Percentiles rank a stretch among this genome's conserved stretches.
Evolutionary conservation across 2,888 invertebrate species (phyloP).

Genomic region (Patella depressa): DNA sequence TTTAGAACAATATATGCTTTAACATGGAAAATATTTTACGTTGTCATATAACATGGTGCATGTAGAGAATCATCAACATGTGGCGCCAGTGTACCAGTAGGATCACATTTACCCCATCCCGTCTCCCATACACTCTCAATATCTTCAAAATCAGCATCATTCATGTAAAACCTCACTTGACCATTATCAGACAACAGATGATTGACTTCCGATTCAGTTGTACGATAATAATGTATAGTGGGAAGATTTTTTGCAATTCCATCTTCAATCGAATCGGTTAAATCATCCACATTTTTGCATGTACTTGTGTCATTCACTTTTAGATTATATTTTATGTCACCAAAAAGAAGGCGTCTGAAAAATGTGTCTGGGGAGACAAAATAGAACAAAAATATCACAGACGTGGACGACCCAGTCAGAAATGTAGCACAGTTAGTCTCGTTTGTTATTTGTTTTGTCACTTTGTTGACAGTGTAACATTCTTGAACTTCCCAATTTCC

Average conservation of each 20-base stretch:
- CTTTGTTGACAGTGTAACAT: conserved; percentile 45
- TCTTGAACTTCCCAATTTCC: conserved; percentile 32
- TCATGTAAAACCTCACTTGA: conserved; percentile 26
- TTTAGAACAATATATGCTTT: neutral
- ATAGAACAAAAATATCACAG: conserved; percentile 45
- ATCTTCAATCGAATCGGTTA: conserved; percentile 30
- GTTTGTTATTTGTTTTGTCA: conserved; percentile 28
- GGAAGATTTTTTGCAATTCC: conserved; percentile 28
- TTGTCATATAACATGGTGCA: conserved; percentile 34
- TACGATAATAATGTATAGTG: conserved; percentile 54
- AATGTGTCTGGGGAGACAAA: conserved; percentile 42
- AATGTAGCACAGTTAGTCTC: conserved; percentile 28
- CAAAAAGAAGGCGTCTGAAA: conserved; percentile 50
- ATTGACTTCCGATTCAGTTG: conserved; percentile 33
- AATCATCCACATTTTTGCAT: conserved; percentile 32
- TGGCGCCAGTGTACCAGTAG: conserved; percentile 57
- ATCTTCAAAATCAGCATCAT: conserved; percentile 42
- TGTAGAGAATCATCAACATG: conserved; percentile 35
- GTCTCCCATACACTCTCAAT: conserved; percentile 59
- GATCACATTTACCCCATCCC: conserved; percentile 56
- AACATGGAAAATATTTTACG: neutral
- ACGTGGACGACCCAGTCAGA: conserved; percentile 25
- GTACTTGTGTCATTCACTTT: conserved; percentile 31
- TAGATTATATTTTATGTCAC: conserved; percentile 56
- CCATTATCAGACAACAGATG: conserved; percentile 18